Evolutionary conservation across 1,140 invertebrate species (phyloP).

Genomic region (Aphidius gifuensis): DNA sequence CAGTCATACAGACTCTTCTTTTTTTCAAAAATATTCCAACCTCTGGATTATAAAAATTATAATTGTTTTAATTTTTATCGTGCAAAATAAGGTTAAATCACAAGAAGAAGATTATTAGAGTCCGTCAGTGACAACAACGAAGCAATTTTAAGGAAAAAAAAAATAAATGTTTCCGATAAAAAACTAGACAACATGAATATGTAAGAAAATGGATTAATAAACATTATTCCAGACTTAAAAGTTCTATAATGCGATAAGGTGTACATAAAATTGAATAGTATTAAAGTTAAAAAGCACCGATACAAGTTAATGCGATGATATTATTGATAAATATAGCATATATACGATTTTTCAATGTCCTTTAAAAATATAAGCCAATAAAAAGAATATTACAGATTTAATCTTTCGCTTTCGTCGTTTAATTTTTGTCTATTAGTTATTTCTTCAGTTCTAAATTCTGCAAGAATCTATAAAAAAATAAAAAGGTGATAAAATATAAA

Average conservation of each 20-base stretch:
- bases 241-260: conserved; percentile 2
- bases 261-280: conserved; percentile 42
- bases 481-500: no score
- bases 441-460: no score
- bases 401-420: conserved; percentile 46
- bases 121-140: no score
- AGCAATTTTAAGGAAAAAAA: no score
- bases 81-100: no score
- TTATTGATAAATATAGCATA: conserved; percentile 32
- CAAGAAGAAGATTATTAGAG: no score
- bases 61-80: no score
- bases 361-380: conserved; percentile 51
- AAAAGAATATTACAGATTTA: conserved; percentile 49
- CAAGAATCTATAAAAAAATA: no score
- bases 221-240: conserved; percentile 8
- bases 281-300: conserved; percentile 31
- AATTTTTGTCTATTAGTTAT: conserved; percentile 9
- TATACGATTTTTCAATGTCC: conserved; percentile 56
- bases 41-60: background rate
- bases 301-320: no score
- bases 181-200: conserved; percentile 1
- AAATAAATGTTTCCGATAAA: background rate
- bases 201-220: conserved; percentile 4
- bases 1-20: conserved; percentile 7
- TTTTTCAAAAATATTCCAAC: background rate